Base-by-base conservation (phyloP, 2,113 vertebrate species). In the Carollia perspicillata region DNA sequence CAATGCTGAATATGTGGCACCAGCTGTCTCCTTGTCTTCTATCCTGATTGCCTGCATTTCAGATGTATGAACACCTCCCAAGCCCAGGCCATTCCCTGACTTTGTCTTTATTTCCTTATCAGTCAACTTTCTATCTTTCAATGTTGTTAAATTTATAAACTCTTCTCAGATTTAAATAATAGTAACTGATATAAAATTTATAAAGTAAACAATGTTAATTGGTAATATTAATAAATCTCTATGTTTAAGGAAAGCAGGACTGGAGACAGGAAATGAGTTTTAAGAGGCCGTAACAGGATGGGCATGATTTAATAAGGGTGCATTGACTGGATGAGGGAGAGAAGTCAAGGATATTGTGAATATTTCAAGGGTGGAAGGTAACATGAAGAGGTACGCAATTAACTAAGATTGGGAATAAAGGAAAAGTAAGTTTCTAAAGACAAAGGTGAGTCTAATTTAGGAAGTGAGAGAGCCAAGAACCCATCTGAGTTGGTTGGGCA, bases 281-380 rank as follows among this genome's bases (percentile, higher is more conserved):
- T 87, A 12, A 85, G 80, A 72, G 3, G 26, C 14, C 40, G n/a
- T 9, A 58, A n/a, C 7, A 30, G 22, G 14, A 6, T 44, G 37
- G 22, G 8, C 10, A 3, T 0, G 0, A 37, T 42, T 18, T 42
- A 12, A 0, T 58, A 47, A 75, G 18, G 14, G 9, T 71, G 2
- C 12, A 5, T 16, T 37, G 14, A 53, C 6, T 77, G 37, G 16
- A 44, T 28, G 26, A 2, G 1, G 69, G 10, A 44, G 33, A 87
- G 55, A 74, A 44, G 22, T 78, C 69, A 35, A 37, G 5, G 5
- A n/a, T 1, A 49, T n/a, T 33, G 47, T 23, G 9, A 69, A 0
- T 16, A 17, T 53, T 87, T 84, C 44, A 26, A 35, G 14, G 26
- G 2, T 3, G 3, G 13, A 13, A 1, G 10, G 16, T 44, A 47